Evolutionary conservation across 2,888 invertebrate species (phyloP).

Genomic region (Iselma pallidipennis): DNA sequence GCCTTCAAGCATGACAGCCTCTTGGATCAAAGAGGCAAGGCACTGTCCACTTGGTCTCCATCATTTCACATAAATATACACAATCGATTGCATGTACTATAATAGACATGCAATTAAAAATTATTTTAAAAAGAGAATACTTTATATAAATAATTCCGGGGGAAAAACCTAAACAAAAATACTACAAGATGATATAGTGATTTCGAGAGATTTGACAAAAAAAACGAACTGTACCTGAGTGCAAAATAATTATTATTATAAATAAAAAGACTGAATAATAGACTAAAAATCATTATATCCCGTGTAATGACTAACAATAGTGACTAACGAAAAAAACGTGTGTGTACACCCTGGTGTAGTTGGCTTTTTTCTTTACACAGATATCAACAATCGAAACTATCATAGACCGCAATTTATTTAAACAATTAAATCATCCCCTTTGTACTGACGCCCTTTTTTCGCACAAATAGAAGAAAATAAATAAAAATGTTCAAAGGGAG

Average conservation of each 20-base stretch:
- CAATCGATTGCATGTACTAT: background rate
- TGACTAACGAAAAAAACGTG: constrained; percentile 25
- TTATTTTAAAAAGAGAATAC: constrained; percentile 10
- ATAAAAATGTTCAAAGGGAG: background rate
- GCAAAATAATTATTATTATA: constrained; percentile 32
- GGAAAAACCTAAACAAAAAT: constrained; percentile 28
- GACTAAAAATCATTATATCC: constrained; percentile 20
- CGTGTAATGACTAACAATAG: constrained; percentile 22
- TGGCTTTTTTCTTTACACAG: constrained; percentile 8
- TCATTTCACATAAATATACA: constrained; percentile 29
- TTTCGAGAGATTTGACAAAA: constrained; percentile 19
- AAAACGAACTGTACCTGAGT: constrained; percentile 38
- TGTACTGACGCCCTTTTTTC: background rate
- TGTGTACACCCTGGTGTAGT: constrained; percentile 23
- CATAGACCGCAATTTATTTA: constrained; percentile 17
- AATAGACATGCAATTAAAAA: constrained; percentile 14
- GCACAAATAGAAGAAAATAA: constrained; percentile 11
- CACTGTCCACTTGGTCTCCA: constrained; percentile 47
- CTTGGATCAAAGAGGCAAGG: constrained; percentile 34
- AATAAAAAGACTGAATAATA: constrained; percentile 24
- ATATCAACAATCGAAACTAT: constrained; percentile 11
- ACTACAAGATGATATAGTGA: constrained; percentile 35
- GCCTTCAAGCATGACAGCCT: constrained; percentile 43
- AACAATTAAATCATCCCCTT: constrained; percentile 16
- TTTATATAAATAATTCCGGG: constrained; percentile 11